These are phyloP conservation scores for human DNA, from an alignment of 2,113 vertebrate genomes.

Conservation along the genomic window GRCh38 chr7:96614501-96615000, in stretches of 20 bases:
- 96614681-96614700: not conserved
- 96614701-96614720: not conserved
- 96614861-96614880: not conserved
- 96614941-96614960: not conserved
- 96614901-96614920: not conserved
- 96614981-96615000: not conserved
- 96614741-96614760: not conserved
- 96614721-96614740: not conserved
- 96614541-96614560: not conserved
- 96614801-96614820: not conserved
- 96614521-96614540: not conserved
- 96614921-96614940: not conserved
- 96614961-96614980: not conserved
- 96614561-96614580: not conserved
- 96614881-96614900: not conserved
- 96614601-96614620: not conserved
- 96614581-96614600: not conserved
- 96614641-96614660: not conserved
- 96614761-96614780: not conserved
- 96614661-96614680: not conserved
- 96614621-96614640: not conserved
- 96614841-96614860: not conserved
- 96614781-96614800: not conserved
- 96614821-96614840: not conserved
- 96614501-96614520: not conserved